Conservation (phyloP, 2,113 vertebrate species). For the Alexandromys fortis region DNA sequence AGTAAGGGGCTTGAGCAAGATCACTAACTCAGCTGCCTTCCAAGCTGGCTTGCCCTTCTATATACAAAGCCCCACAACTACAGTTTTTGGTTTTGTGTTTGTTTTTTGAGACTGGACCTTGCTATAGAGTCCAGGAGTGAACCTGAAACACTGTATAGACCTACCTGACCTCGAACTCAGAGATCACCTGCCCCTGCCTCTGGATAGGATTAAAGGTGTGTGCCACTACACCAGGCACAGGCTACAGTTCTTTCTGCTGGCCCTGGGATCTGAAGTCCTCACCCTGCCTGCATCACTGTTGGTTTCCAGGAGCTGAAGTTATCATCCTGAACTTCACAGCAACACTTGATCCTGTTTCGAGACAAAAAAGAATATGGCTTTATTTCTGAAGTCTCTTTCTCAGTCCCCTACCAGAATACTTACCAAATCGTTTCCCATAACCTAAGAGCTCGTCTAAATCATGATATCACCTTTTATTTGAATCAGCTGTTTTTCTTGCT, state of each 20-base stretch:
- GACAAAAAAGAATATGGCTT: neutral
- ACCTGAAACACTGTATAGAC: neutral
- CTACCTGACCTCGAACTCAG: neutral
- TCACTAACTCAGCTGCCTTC: neutral
- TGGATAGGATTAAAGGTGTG: neutral
- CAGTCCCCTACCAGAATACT: neutral
- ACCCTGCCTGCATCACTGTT: neutral
- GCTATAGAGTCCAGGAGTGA: neutral
- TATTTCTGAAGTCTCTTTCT: constrained; percentile 2
- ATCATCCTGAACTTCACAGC: neutral
- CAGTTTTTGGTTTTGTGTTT: neutral
- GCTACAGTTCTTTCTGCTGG: neutral
- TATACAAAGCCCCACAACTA: neutral
- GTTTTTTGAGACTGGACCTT: neutral
- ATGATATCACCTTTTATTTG: neutral
- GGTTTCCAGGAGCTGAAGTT: neutral
- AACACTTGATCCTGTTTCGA: neutral
- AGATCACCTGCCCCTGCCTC: neutral
- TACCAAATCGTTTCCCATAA: neutral
- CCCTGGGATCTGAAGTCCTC: neutral
- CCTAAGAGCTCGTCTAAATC: neutral
- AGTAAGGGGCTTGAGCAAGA: neutral
- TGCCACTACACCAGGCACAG: neutral
- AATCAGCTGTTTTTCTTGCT: neutral
- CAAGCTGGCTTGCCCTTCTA: neutral